Evolutionary conservation across 2,888 invertebrate genomes (phyloP).

Genomic region (Antheraea yamamai): DNA sequence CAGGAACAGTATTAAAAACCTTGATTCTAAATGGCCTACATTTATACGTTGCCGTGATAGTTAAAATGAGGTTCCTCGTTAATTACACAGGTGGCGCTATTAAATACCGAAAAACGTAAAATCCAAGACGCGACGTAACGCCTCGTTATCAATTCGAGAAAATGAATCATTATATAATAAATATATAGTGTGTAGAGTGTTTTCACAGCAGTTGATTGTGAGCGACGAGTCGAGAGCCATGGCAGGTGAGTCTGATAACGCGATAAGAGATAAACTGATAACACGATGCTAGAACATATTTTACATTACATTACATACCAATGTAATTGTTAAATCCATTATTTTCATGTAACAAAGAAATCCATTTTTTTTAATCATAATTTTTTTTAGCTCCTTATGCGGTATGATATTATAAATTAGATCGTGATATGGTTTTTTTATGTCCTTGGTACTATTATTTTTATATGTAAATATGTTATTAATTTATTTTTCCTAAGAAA

Average conservation of each 20-base stretch:
- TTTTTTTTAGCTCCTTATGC: neutral
- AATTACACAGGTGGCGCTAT: neutral
- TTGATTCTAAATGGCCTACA: too few relatives aligned
- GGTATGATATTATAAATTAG: neutral
- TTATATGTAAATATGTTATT: too few relatives aligned
- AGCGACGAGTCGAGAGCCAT: slow-evolving; percentile 39
- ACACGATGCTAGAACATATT: slow-evolving; percentile 18
- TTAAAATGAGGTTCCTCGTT: neutral
- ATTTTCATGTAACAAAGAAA: neutral
- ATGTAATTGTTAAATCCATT: neutral
- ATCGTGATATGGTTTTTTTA: too few relatives aligned
- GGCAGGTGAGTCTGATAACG: slow-evolving; percentile 49
- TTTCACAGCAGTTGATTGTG: slow-evolving; percentile 34
- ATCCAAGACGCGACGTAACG: slow-evolving; percentile 1
- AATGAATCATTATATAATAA: slow-evolving; percentile 45
- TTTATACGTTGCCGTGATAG: neutral
- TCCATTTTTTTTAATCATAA: neutral
- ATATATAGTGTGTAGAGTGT: slow-evolving; percentile 29
- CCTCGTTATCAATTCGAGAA: slow-evolving; percentile 29
- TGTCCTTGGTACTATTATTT: too few relatives aligned
- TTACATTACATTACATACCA: neutral
- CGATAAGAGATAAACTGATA: slow-evolving; percentile 21
- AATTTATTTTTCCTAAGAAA: too few relatives aligned
- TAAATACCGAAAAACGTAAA: neutral
- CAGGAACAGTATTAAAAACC: too few relatives aligned